Percentiles rank a stretch among this genome's conserved stretches.
These are phyloP conservation scores for Oreortyx pictus DNA, from an alignment of 2,797 vertebrate genomes.

Conservation along the genomic window DNA sequence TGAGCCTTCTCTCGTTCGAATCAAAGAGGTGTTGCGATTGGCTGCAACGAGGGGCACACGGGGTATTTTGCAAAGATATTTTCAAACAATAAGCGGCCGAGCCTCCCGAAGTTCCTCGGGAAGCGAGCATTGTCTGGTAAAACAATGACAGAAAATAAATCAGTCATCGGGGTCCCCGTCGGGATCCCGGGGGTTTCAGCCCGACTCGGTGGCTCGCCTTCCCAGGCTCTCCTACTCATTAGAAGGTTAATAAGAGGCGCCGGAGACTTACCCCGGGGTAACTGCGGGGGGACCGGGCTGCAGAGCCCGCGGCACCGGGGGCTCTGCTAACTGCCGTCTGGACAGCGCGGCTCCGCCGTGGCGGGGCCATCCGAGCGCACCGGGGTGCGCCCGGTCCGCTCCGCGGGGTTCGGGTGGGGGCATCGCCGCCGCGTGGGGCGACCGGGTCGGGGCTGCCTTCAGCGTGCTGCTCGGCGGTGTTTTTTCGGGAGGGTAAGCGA, in stretches of 20 bases:
- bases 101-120: not conserved
- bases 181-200: not conserved
- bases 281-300: not conserved
- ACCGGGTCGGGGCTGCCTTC: not conserved
- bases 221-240: not conserved
- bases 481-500: not conserved
- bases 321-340: not conserved
- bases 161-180: not conserved
- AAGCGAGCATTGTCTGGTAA: not conserved
- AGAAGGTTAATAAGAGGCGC: not conserved
- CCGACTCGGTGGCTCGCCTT: not conserved
- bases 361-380: not conserved
- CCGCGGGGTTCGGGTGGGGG: not conserved
- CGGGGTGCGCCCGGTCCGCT: not conserved
- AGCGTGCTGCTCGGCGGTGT: not conserved
- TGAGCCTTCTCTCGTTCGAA: slow-evolving; percentile 1
- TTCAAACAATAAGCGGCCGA: not conserved
- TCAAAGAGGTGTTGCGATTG: slow-evolving; percentile 17
- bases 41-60: slow-evolving; percentile 28
- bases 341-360: not conserved
- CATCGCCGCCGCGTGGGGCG: not conserved
- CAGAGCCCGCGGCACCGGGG: not conserved
- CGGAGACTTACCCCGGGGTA: not conserved
- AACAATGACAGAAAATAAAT: slow-evolving; percentile 35
- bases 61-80: slow-evolving; percentile 22